These are phyloP conservation scores for Apostichopus japonicus DNA, from an alignment of 35 echinoderm and acorn worm species.

Conservation along the genomic window DNA sequence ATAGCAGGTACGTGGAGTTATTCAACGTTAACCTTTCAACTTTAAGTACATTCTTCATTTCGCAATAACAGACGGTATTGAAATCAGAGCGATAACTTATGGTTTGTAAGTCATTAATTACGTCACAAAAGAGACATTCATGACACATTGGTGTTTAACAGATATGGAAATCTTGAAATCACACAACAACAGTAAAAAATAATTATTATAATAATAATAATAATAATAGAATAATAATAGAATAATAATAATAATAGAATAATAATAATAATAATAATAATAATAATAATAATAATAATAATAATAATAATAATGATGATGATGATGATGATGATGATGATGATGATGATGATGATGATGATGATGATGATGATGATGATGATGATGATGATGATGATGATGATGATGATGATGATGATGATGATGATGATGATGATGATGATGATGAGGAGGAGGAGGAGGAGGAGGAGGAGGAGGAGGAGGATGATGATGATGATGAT, in stretches of 20 bases:
- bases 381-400: conserved; percentile 60
- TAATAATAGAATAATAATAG: no score
- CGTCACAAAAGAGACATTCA: no score
- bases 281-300: conserved; percentile 36
- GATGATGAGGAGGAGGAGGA: no score
- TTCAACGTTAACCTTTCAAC: background rate
- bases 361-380: conserved; percentile 57
- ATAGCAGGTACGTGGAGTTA: no score
- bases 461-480: no score
- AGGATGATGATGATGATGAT: no score
- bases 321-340: conserved; percentile 29
- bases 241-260: no score
- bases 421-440: conserved; percentile 27
- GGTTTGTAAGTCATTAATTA: background rate
- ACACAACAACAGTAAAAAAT: no score
- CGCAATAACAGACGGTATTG: background rate
- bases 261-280: no score
- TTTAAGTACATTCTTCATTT: background rate
- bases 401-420: conserved; percentile 40
- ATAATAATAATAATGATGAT: conserved; percentile 7
- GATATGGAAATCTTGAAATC: no score
- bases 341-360: conserved; percentile 40
- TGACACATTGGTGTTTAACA: no score
- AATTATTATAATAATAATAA: conserved; percentile 1
- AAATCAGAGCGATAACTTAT: background rate